These are phyloP conservation scores for Metalampra italica DNA, from an alignment of 2,888 invertebrate species.

Conservation along the genomic window DNA sequence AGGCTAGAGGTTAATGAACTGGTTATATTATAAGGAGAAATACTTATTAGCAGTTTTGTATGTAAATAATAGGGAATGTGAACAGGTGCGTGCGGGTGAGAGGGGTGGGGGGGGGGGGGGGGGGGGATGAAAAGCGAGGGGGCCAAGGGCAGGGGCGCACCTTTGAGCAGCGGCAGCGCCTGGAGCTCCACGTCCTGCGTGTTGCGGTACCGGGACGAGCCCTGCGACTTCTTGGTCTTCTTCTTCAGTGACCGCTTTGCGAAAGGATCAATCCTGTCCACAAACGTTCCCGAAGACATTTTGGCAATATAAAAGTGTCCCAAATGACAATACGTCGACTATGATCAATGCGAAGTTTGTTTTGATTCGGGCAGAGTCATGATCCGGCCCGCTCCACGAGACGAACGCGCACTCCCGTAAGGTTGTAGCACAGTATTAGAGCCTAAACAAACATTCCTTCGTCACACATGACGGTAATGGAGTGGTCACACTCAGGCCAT, in stretches of 20 bases:
- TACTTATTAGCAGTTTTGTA: neutral
- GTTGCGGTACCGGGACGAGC: conserved; percentile 98
- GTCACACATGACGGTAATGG: conserved; percentile 78
- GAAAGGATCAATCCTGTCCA: conserved; percentile 99
- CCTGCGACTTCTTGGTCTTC: conserved; percentile 99
- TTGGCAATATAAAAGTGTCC: conserved; percentile 74
- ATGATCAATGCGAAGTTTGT: conserved; percentile 73
- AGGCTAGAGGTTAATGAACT: conserved; percentile 35
- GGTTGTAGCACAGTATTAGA: conserved; percentile 73
- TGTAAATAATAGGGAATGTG: conserved; percentile 3
- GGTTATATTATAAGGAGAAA: neutral
- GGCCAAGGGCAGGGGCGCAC: conserved; percentile 64
- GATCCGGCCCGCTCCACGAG: conserved; percentile 71
- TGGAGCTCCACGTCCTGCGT: conserved; percentile 98
- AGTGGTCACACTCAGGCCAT: conserved; percentile 78
- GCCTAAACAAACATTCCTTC: conserved; percentile 79
- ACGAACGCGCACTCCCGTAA: conserved; percentile 71
- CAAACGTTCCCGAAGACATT: conserved; percentile 92
- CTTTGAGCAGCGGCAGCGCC: conserved; percentile 97
- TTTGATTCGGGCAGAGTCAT: conserved; percentile 74
- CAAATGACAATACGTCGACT: conserved; percentile 71
- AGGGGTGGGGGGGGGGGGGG: conserved; percentile 10
- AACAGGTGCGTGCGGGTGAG: neutral
- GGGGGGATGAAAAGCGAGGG: neutral
- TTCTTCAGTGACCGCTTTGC: conserved; percentile 98